Conservation (phyloP, 2,888 invertebrate genomes). For the Noctuana brunneofusca region DNA sequence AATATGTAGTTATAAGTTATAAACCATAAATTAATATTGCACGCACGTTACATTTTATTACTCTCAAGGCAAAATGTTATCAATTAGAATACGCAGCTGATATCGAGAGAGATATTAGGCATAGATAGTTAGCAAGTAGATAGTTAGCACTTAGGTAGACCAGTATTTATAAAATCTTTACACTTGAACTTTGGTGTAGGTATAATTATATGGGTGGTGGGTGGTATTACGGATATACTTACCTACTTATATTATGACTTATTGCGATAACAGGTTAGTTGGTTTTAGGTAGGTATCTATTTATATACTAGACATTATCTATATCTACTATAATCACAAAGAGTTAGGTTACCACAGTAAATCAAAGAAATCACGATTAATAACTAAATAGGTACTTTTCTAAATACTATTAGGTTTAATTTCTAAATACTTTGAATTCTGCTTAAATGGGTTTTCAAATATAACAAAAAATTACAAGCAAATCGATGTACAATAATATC, state of each 20-base stretch:
- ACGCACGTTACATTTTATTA: conserved; percentile 10
- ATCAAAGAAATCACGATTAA: neutral
- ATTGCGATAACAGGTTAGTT: conserved; percentile 8
- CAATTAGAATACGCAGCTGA: conserved; percentile 1
- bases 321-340: neutral
- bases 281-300: neutral
- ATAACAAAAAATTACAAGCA: conserved; percentile 28
- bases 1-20: too few relatives aligned
- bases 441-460: neutral
- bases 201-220: too few relatives aligned
- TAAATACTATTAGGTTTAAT: neutral
- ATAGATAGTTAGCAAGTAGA: neutral
- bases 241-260: neutral
- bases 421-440: neutral
- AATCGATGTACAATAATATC: conserved; percentile 50
- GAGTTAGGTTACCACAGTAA: too few relatives aligned
- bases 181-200: neutral
- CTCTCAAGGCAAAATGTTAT: conserved; percentile 26
- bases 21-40: neutral
- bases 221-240: neutral
- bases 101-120: neutral
- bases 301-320: neutral
- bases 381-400: neutral
- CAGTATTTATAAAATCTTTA: neutral
- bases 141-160: neutral